Conservation (phyloP, 2,797 vertebrate species). For the Lacerta bilineata region DNA sequence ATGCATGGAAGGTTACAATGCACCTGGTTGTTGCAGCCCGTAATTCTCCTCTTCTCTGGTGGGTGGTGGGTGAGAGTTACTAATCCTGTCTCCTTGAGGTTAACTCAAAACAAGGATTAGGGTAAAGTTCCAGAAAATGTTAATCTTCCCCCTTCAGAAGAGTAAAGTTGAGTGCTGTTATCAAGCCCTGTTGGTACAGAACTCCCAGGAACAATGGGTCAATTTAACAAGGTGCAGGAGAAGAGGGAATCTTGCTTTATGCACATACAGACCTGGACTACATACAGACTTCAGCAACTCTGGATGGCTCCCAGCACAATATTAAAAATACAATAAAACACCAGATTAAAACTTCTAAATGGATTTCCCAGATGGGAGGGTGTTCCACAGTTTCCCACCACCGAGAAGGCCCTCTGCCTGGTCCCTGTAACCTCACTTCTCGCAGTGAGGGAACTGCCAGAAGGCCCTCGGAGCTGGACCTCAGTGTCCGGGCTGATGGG, state of each 20-base stretch:
- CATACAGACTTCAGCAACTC: background rate
- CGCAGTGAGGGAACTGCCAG: no score
- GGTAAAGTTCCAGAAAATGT: slow-evolving; percentile 89
- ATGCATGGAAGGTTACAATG: slow-evolving; percentile 79
- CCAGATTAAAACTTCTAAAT: no score
- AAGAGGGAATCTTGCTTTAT: slow-evolving; percentile 74
- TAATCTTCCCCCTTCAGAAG: slow-evolving; percentile 86
- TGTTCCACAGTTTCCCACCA: no score
- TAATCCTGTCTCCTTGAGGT: slow-evolving; percentile 92
- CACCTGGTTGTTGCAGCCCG: slow-evolving; percentile 79
- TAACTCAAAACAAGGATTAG: slow-evolving; percentile 94
- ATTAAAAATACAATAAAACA: no score
- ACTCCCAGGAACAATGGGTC: slow-evolving; percentile 84
- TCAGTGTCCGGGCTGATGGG: no score
- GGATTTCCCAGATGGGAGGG: no score
- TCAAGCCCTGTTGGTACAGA: slow-evolving; percentile 78
- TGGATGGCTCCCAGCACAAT: no score
- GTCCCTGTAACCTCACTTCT: no score
- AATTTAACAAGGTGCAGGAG: slow-evolving; percentile 80
- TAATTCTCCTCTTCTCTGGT: slow-evolving; percentile 81
- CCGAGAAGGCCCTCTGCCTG: no score
- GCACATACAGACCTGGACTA: slow-evolving; percentile 77
- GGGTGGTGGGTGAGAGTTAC: slow-evolving; percentile 89
- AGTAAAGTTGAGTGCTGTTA: slow-evolving; percentile 81
- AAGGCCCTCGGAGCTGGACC: no score